Evolutionary conservation across 1,140 invertebrate genomes (phyloP), one percentile per base, ranked within the genome.

Genomic region (Atta cephalotes): DNA sequence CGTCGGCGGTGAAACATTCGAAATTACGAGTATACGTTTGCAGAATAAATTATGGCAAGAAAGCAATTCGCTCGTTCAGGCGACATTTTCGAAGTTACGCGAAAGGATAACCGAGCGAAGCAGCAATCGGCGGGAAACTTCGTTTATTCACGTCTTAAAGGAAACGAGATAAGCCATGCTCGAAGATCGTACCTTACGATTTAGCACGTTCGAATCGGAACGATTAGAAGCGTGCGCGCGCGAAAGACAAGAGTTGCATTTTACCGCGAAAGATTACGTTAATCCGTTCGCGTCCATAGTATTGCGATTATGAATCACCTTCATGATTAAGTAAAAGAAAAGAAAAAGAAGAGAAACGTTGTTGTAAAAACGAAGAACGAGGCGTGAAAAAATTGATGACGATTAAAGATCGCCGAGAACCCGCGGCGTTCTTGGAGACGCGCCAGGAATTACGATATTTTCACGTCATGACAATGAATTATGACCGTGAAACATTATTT

Each of bases 401-500:
- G 10, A 66, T 81, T 89, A 76, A 85, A 76, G 87, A 89, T 89
- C 78, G 60, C 56, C 49, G 49, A 12, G 28, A 25, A 39, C 0
- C 31, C 35, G 7, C 53, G 28, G 21, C 60, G n/a, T 12, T 72
- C 53, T 80, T 90, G 88, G 89, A 89, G 16, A 51, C 45, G 7
- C 16, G 72, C 89, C 88, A 90, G 63, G 66, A 88, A 86, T 89
- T 86, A 86, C 87, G 82, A 88, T 79, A 80, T 45, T 72, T 90
- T 82, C 51, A n/a, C 71, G 77, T 78, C 77, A 74, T 51, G 88
- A 89, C 89, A 87, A 90, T 87, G 79, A 90, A 85, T 89, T 84
- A 89, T 62, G 85, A 49, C 51, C 49, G 65, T 89, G 88, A 63
- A 74, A 76, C 70, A 72, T 89, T 90, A 89, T 89, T 90, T 89